Conservation (phyloP, 2,888 invertebrate species). For the Cephus sareptanus region DNA sequence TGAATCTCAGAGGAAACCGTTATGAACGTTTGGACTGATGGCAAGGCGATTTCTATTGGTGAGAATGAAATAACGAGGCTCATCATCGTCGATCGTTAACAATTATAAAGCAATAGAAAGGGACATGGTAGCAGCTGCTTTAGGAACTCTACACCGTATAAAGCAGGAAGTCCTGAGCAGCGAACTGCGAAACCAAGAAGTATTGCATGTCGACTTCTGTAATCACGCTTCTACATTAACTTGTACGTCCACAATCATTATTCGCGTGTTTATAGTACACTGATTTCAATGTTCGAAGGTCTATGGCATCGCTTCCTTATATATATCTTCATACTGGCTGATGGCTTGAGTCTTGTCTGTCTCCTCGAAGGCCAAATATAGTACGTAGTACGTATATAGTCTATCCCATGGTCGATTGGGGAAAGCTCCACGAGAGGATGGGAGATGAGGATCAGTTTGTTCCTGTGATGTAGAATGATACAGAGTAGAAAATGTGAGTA, state of each 20-base stretch:
- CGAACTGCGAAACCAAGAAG: not conserved
- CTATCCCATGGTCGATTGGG: not conserved
- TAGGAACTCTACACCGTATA: not conserved
- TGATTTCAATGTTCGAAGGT: not conserved
- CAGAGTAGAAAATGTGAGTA: too few species aligned
- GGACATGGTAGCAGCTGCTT: not conserved
- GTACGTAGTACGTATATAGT: not conserved
- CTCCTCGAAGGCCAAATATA: not conserved
- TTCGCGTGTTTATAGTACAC: not conserved
- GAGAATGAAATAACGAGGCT: not conserved
- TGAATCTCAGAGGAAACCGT: not conserved
- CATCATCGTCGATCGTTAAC: not conserved
- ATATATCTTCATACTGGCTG: not conserved
- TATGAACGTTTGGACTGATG: not conserved
- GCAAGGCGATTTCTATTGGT: not conserved
- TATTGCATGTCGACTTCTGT: not conserved
- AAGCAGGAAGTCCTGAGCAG: not conserved
- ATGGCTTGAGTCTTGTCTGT: not conserved
- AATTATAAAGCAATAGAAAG: not conserved
- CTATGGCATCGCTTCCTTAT: not conserved
- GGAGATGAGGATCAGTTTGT: not conserved
- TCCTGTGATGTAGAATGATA: not conserved
- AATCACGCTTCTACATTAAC: not conserved
- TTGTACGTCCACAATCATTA: not conserved
- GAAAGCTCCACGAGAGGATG: not conserved